These are phyloP conservation scores for Festucalex cinctus DNA, from an alignment of 2,113 vertebrate species.

Conservation along the genomic window DNA sequence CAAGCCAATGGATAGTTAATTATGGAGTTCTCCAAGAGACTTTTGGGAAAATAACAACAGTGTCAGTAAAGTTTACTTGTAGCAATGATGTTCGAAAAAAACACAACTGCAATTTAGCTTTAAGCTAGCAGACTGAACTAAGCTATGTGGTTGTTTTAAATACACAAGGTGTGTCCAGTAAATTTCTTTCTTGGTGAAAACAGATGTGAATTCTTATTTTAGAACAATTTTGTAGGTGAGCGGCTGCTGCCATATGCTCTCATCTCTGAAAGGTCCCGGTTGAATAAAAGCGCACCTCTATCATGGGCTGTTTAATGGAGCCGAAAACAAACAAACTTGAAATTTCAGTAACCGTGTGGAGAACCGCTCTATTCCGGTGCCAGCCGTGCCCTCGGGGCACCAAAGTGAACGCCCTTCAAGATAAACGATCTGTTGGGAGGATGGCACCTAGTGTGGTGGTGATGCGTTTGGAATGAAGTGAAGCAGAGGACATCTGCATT, in stretches of 20 bases:
- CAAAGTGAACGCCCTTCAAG: background rate
- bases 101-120: background rate
- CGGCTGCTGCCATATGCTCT: background rate
- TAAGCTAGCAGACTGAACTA: background rate
- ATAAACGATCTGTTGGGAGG: background rate
- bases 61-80: background rate
- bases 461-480: background rate
- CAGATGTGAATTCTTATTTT: background rate
- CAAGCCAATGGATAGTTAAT: background rate
- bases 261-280: background rate
- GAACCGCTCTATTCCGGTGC: background rate
- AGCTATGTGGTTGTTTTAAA: background rate
- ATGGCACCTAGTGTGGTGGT: background rate
- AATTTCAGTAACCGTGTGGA: background rate
- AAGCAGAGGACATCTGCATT: background rate
- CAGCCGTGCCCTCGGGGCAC: background rate
- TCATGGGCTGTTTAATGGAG: conserved; percentile 1
- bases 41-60: background rate
- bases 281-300: background rate
- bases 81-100: background rate
- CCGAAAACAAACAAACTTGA: background rate
- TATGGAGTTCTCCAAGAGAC: background rate
- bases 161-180: too few relatives aligned
- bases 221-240: background rate
- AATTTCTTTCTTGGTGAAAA: background rate